A percentile compares a stretch with the other conserved stretches of the same genome.
phyloP scores from a whole-genome alignment of 2,113 vertebrate genomes.

The Hyperoodon ampullatus region DNA sequence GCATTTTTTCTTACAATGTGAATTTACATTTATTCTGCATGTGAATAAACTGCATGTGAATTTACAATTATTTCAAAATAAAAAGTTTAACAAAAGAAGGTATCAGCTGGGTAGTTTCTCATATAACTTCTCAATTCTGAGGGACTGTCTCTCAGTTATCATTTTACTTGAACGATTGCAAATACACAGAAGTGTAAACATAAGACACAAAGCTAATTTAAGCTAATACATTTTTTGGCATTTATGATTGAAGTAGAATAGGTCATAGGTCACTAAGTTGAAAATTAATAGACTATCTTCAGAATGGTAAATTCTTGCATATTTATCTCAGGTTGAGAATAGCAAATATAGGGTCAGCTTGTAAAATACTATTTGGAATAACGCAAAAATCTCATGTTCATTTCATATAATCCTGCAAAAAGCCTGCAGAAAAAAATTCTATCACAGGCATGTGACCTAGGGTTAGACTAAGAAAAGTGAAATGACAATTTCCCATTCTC shows the following conservation, averaged over 20 bases:
- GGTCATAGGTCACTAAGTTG: not conserved
- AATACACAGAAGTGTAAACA: not conserved
- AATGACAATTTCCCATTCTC: not conserved
- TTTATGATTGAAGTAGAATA: not conserved
- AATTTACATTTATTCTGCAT: not conserved
- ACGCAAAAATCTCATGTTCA: not conserved
- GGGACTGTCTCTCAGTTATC: not conserved
- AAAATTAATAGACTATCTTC: not conserved
- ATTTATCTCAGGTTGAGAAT: not conserved
- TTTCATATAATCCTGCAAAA: not conserved
- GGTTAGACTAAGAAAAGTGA: not conserved
- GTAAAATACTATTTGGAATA: not conserved
- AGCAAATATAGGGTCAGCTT: not conserved
- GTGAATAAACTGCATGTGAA: not conserved
- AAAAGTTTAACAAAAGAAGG: not conserved
- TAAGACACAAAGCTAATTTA: not conserved
- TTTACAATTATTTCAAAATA: not conserved
- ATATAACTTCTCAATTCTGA: not conserved
- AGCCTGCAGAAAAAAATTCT: not conserved
- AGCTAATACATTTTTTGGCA: not conserved
- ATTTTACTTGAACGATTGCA: not conserved
- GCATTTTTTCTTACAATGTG: not conserved
- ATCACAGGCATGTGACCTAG: not conserved
- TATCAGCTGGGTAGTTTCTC: not conserved
- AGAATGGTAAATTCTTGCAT: not conserved